Percentiles rank a stretch among this genome's conserved stretches.
These are phyloP conservation scores for Callipepla squamata DNA, from an alignment of 2,113 vertebrate genomes.

Conservation along the genomic window DNA sequence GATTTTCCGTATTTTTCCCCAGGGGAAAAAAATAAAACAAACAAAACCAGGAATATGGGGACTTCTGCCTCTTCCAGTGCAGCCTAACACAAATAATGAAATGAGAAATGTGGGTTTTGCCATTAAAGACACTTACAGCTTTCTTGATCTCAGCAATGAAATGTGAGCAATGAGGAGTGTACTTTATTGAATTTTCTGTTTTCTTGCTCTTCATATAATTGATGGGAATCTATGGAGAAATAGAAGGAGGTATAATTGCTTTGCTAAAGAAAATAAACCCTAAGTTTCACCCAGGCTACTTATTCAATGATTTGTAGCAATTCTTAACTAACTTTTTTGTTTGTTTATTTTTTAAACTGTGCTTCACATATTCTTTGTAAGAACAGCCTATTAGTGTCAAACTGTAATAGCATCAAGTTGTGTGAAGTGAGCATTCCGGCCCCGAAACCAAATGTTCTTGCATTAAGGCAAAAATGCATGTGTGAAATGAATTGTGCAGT, in stretches of 20 bases:
- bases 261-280: neutral
- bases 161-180: neutral
- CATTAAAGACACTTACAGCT: neutral
- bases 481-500: neutral
- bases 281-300: neutral
- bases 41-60: neutral
- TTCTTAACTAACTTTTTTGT: neutral
- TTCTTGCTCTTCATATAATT: neutral
- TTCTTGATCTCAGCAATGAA: neutral
- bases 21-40: neutral
- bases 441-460: neutral
- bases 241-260: neutral
- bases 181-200: neutral
- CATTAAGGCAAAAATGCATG: neutral
- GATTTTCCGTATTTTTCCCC: neutral
- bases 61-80: neutral
- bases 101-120: neutral
- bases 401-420: neutral
- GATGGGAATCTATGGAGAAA: neutral
- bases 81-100: neutral
- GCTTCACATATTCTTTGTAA: neutral
- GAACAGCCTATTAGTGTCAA: slow-evolving; percentile 26
- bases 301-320: neutral
- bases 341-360: neutral
- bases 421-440: neutral